Conservation (phyloP, 2,888 invertebrate species). For the Belgica antarctica region DNA sequence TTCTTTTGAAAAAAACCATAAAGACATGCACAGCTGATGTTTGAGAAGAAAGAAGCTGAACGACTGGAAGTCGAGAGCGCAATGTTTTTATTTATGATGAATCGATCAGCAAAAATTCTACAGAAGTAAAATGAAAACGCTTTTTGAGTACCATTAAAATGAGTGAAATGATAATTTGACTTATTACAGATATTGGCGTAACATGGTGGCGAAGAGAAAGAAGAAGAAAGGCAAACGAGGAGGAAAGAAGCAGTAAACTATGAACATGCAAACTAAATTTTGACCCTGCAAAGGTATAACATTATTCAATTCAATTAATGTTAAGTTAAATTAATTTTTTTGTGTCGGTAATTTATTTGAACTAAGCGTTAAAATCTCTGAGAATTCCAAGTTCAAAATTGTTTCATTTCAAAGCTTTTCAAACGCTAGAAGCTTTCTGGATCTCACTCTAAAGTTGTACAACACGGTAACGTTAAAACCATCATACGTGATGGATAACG, state of each 20-base stretch:
- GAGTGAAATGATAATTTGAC: background rate
- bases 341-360: too few relatives aligned
- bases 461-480: too few relatives aligned
- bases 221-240: constrained; percentile 46
- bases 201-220: constrained; percentile 47
- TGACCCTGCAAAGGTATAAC: too few relatives aligned
- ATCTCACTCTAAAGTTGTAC: too few relatives aligned
- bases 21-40: constrained; percentile 29
- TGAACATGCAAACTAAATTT: too few relatives aligned
- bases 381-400: too few relatives aligned
- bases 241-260: constrained; percentile 46
- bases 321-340: too few relatives aligned
- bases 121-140: constrained; percentile 50
- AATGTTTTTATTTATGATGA: constrained; percentile 47
- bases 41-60: constrained; percentile 31
- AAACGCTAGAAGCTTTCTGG: too few relatives aligned
- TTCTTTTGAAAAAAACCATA: background rate
- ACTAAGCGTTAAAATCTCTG: too few relatives aligned
- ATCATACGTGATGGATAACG: too few relatives aligned
- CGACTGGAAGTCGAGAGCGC: background rate
- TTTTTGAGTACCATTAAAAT: background rate
- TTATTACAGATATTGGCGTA: constrained; percentile 48
- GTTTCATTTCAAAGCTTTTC: background rate
- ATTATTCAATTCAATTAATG: too few relatives aligned
- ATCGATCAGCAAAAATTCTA: constrained; percentile 51